Percentiles rank a stretch among this genome's conserved stretches.
Conservation (phyloP, 92 coral and sea anemone species). For the Pocillopora meandrina region DNA sequence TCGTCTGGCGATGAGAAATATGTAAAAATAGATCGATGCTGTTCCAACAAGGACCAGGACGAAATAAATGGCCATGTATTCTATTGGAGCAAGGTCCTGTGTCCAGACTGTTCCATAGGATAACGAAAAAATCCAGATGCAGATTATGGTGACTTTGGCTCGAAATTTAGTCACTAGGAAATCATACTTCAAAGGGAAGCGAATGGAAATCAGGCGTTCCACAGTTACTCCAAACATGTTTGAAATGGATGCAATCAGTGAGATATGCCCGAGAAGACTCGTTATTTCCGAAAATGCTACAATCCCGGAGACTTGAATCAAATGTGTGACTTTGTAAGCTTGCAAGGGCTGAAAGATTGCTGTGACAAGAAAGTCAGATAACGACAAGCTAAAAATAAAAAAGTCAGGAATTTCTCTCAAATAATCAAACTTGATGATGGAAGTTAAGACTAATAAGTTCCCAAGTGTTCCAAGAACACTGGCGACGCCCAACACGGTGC, state of each 20-base stretch:
- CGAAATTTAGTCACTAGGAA: constrained; percentile 39
- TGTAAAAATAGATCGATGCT: constrained; percentile 43
- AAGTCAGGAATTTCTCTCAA: constrained; percentile 66
- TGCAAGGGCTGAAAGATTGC: constrained; percentile 46
- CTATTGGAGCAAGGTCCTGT: not conserved
- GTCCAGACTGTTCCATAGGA: constrained; percentile 31
- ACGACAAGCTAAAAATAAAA: constrained; percentile 72
- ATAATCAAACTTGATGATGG: constrained; percentile 48
- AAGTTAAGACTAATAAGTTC: constrained; percentile 46
- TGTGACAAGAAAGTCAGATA: constrained; percentile 60
- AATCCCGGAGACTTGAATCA: not conserved
- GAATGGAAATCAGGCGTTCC: constrained; percentile 64
- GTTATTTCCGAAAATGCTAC: not conserved
- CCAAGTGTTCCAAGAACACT: constrained; percentile 55
- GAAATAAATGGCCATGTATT: constrained; percentile 24
- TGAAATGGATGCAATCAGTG: constrained; percentile 65
- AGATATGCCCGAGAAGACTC: constrained; percentile 49
- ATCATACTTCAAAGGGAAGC: constrained; percentile 47
- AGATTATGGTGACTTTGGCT: constrained; percentile 20
- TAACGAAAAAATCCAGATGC: constrained; percentile 48
- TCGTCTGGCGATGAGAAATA: constrained; percentile 42
- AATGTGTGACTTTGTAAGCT: constrained; percentile 32
- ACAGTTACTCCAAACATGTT: constrained; percentile 72
- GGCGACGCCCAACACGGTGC: constrained; percentile 28
- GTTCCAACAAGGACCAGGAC: constrained; percentile 36